phyloP scores from a whole-genome alignment of 2,113 vertebrate species.

The Tiliqua scincoides region DNA sequence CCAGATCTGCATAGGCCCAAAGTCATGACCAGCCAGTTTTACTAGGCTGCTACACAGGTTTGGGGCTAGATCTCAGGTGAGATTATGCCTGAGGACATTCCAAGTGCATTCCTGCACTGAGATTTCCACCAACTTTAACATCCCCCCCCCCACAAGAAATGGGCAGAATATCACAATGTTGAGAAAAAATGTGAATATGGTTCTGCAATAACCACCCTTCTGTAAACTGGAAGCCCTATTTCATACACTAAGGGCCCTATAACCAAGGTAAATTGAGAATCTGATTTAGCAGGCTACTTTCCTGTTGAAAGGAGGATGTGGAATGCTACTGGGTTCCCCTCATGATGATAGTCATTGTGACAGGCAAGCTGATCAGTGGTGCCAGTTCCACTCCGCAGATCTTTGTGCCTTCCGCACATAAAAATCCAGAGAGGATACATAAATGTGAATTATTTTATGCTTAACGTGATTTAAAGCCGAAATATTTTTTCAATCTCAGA shows the following conservation, averaged over 20 bases:
- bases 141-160: too few species aligned
- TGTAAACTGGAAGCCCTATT: neutral
- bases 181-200: neutral
- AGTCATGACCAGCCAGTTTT: too few species aligned
- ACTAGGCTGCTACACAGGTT: too few species aligned
- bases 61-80: too few species aligned
- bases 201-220: neutral
- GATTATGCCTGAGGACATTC: too few species aligned
- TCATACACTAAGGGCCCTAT: neutral
- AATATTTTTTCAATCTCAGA: neutral
- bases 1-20: too few species aligned
- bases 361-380: neutral
- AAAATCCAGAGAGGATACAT: conserved; percentile 16
- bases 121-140: too few species aligned
- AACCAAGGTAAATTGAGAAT: neutral
- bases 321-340: neutral
- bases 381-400: neutral
- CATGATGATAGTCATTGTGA: neutral
- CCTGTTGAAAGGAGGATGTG: neutral
- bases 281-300: neutral
- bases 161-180: neutral
- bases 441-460: conserved; percentile 35
- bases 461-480: conserved; percentile 4
- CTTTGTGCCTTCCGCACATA: conserved; percentile 12
- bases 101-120: too few species aligned